These are phyloP conservation scores for Climacteris rufus DNA, from an alignment of 2,113 vertebrate species.

Conservation along the genomic window DNA sequence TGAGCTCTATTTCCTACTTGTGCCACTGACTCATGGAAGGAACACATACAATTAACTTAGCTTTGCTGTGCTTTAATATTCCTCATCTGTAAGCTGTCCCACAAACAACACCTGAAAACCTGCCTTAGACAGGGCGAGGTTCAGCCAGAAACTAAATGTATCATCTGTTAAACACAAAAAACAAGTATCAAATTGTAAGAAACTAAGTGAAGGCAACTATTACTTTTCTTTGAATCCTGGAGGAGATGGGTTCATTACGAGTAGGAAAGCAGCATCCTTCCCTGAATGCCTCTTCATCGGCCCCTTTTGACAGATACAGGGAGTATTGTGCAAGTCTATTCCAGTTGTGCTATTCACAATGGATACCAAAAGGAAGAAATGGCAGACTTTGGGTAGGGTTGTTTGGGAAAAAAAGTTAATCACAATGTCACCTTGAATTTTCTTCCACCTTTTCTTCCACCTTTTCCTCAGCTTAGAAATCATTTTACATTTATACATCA, in stretches of 20 bases:
- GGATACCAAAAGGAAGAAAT: not conserved
- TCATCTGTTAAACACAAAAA: not conserved
- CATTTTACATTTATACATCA: not conserved
- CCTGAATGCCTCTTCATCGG: too few species aligned
- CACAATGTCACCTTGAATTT: not conserved
- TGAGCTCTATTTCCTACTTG: not conserved
- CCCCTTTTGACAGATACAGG: not conserved
- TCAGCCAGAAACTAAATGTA: not conserved
- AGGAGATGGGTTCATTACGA: rapidly evolving
- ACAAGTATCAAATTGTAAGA: not conserved
- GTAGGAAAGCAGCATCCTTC: not conserved
- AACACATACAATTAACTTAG: not conserved
- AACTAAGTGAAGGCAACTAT: not conserved
- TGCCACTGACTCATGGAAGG: not conserved
- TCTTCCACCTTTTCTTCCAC: not conserved
- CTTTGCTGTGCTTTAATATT: not conserved
- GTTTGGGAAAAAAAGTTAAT: not conserved
- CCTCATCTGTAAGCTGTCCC: not conserved
- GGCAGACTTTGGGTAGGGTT: not conserved
- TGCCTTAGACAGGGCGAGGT: rapidly evolving
- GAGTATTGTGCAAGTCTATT: not conserved
- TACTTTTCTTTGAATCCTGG: not conserved
- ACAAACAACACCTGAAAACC: not conserved
- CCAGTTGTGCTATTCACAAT: not conserved
- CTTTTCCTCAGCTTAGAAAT: not conserved